Percentiles rank a stretch among this genome's conserved stretches.
phyloP scores from a whole-genome alignment of 2,888 invertebrate species.

The Sialis lutaria region DNA sequence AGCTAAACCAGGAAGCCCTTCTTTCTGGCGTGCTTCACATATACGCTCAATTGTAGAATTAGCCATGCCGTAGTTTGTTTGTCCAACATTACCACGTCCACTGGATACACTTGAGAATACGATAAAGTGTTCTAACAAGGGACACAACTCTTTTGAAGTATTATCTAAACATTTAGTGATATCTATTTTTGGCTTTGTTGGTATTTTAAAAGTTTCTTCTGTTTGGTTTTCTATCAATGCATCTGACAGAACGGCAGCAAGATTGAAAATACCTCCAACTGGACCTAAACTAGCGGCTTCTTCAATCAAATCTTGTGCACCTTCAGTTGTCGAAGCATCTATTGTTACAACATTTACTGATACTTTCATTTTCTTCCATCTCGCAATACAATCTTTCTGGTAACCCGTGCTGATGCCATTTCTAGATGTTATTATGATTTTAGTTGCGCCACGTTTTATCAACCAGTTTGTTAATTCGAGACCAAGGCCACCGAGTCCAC shows the following conservation, averaged over 20 bases:
- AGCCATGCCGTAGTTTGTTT: conserved; percentile 79
- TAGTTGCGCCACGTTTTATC: too few relatives aligned
- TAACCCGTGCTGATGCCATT: too few relatives aligned
- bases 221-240: conserved; percentile 63
- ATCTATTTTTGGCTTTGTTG: conserved; percentile 58
- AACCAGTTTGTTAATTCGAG: too few relatives aligned
- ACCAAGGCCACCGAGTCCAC: too few relatives aligned
- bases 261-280: conserved; percentile 74
- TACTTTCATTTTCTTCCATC: too few relatives aligned
- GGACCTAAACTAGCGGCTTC: conserved; percentile 40
- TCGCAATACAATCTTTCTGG: too few relatives aligned
- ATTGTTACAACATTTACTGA: too few relatives aligned
- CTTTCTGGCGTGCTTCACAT: conserved; percentile 50
- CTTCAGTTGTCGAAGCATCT: too few relatives aligned
- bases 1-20: conserved; percentile 62
- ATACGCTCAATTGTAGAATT: conserved; percentile 84
- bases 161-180: conserved; percentile 65
- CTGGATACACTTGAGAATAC: conserved; percentile 85
- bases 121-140: conserved; percentile 53
- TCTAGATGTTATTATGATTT: too few relatives aligned
- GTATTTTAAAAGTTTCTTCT: conserved; percentile 43
- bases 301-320: too few relatives aligned
- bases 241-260: conserved; percentile 68
- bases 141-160: conserved; percentile 37
- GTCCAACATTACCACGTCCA: conserved; percentile 81